Percentiles rank a stretch among this genome's conserved stretches.
phyloP scores from a whole-genome alignment of 2,797 vertebrate genomes.

The Poecilia wingei region DNA sequence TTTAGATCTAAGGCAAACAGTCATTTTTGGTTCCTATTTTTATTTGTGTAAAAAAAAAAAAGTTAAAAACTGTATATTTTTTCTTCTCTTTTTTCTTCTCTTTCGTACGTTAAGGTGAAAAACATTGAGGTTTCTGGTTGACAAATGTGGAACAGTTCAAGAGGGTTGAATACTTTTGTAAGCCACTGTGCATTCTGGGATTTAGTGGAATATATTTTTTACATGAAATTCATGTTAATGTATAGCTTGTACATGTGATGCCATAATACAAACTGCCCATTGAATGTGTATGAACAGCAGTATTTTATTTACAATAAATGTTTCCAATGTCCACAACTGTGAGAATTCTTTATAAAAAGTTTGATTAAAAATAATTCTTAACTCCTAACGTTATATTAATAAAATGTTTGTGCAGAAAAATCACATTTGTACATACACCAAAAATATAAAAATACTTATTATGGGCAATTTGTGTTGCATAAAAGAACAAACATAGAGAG shows the following conservation, averaged over 20 bases:
- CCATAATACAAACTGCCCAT: constrained; percentile 7
- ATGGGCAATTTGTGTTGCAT: not conserved
- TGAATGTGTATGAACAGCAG: constrained; percentile 10
- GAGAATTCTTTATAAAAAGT: constrained; percentile 7
- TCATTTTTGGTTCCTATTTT: not conserved
- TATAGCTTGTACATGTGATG: constrained; percentile 10
- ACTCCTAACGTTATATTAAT: not conserved
- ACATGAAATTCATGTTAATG: constrained; percentile 5
- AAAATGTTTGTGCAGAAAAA: not conserved
- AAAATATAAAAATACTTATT: not conserved
- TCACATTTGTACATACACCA: not conserved
- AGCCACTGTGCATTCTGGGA: constrained; percentile 15
- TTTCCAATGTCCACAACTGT: constrained; percentile 25
- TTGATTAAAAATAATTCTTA: not conserved
- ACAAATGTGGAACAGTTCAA: not conserved
- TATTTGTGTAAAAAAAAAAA: not conserved
- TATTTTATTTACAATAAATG: constrained; percentile 55
- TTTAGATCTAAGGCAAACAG: not conserved
- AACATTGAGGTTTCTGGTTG: not conserved
- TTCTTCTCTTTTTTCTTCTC: not conserved
- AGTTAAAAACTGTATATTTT: not conserved
- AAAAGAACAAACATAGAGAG: constrained; percentile 10
- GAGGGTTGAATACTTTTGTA: not conserved
- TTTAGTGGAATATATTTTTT: constrained; percentile 30
- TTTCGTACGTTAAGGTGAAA: not conserved